Conservation (phyloP, 2,797 vertebrate species). For the Choloepus didactylus region DNA sequence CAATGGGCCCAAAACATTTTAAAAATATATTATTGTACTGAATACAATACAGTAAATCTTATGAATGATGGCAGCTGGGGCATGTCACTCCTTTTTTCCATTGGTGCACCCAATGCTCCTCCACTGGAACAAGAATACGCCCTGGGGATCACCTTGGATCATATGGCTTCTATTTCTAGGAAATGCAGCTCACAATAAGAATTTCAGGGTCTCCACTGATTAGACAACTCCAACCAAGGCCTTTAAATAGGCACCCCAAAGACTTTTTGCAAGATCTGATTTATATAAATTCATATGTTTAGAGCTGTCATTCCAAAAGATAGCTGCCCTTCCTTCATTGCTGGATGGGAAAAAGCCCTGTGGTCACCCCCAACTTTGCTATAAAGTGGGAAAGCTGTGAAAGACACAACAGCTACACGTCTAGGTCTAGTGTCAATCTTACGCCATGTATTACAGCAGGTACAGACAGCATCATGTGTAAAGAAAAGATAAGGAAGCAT, state of each 20-base stretch:
- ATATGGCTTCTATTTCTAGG: neutral
- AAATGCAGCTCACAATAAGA: neutral
- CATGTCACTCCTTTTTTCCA: neutral
- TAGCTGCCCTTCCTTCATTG: neutral
- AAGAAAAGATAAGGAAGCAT: neutral
- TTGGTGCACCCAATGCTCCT: neutral
- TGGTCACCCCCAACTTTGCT: neutral
- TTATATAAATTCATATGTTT: neutral
- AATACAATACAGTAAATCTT: neutral
- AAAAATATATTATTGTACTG: neutral
- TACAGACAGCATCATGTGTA: neutral
- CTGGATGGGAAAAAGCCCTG: neutral
- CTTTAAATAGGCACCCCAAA: neutral
- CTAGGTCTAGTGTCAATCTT: neutral
- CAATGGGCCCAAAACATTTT: neutral
- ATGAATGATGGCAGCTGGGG: accelerated
- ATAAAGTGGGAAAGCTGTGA: neutral
- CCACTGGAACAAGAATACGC: neutral
- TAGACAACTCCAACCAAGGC: constrained; percentile 10
- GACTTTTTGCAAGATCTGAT: neutral
- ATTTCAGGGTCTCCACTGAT: neutral
- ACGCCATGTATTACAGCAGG: neutral
- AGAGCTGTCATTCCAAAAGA: neutral
- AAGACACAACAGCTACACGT: neutral
- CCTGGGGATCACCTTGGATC: neutral